phyloP scores from a whole-genome alignment of 1,140 invertebrate genomes.

The Ostrea edulis region DNA sequence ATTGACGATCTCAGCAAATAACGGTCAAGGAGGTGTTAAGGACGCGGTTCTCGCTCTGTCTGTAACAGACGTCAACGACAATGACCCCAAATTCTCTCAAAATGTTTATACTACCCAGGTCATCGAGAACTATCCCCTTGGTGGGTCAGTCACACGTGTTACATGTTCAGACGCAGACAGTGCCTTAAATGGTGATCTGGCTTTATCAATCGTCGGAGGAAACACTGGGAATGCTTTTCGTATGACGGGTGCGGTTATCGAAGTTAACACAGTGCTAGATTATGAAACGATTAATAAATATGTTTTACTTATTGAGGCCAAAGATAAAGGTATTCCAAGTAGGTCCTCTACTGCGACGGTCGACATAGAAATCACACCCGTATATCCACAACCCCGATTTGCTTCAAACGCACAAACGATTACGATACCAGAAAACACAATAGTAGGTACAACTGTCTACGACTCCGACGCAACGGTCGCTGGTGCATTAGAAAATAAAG shows the following conservation, averaged over 20 bases:
- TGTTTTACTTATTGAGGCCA: slow-evolving; percentile 49
- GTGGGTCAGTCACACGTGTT: slow-evolving; percentile 52
- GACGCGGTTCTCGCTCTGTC: slow-evolving; percentile 63
- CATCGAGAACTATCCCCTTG: slow-evolving; percentile 59
- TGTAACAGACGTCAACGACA: slow-evolving; percentile 67
- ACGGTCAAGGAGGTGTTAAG: slow-evolving; percentile 49
- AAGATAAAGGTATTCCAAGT: slow-evolving; percentile 48
- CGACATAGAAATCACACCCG: slow-evolving; percentile 49
- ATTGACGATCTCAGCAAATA: slow-evolving; percentile 67
- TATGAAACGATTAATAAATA: slow-evolving; percentile 53
- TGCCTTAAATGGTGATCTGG: slow-evolving; percentile 60
- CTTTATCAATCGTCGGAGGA: slow-evolving; percentile 55
- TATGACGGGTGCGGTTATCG: slow-evolving; percentile 41
- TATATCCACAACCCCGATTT: slow-evolving; percentile 46
- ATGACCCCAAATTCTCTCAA: slow-evolving; percentile 57
- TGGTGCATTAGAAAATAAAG: slow-evolving; percentile 81
- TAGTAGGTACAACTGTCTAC: slow-evolving; percentile 43
- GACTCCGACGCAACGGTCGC: slow-evolving; percentile 46
- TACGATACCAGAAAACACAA: slow-evolving; percentile 41
- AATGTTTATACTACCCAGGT: slow-evolving; percentile 57
- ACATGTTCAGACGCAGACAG: slow-evolving; percentile 80
- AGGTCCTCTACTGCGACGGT: slow-evolving; percentile 45
- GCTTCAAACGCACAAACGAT: neutral
- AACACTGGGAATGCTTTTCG: slow-evolving; percentile 58
- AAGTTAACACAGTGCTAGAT: slow-evolving; percentile 46